Base-by-base conservation (phyloP, 2,113 vertebrate genomes). In the Scophthalmus maximus region DNA sequence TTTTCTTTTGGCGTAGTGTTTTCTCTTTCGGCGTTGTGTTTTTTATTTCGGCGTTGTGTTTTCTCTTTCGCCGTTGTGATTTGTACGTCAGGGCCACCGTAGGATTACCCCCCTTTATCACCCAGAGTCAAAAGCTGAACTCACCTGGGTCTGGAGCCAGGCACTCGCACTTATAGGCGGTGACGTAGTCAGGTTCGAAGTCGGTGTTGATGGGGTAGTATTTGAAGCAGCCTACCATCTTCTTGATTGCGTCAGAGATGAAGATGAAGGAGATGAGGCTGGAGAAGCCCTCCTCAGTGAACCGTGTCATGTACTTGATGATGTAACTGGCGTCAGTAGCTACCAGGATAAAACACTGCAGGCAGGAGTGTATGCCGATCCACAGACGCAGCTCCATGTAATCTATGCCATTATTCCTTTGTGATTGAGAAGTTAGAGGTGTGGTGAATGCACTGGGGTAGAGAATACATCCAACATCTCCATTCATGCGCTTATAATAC, bases 191-290 rank as follows among this genome's bases (percentile, higher is more conserved):
- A 0, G 97, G 95, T 60, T 95, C 96, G 92, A 97, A 99, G 91
- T 95, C 94, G 0, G 91, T 91, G 87, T 99, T 98, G 94, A 99
- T 96, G 88, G 98, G 97, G 66, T 98, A 99, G 78, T 96, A 97
- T 40, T 93, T 95, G 83, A 99, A 98, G 89, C 83, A 22, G 59
- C 89, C 88, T 83, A 96, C 95, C 95, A 99, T 98, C 92, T 99
- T 99, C 92, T 99, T 99, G 85, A 99, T 95, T 79, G 98, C 97
- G 0, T 99, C 98, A 0, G 97, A 99, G 92, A 99, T 98, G 93
- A 99, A 99, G 90, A 99, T 99, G 92, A 99, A 98, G 90, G 97
- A 99, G 93, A 99, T 99, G 83, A 99, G 97, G 70, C 96, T 97
- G 89, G 98, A 99, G 94, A 99, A 99, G 49, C 98, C 98, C 70